Evolutionary conservation across 2,888 invertebrate species (phyloP).

Genomic region (Sminthurinus aureus): DNA sequence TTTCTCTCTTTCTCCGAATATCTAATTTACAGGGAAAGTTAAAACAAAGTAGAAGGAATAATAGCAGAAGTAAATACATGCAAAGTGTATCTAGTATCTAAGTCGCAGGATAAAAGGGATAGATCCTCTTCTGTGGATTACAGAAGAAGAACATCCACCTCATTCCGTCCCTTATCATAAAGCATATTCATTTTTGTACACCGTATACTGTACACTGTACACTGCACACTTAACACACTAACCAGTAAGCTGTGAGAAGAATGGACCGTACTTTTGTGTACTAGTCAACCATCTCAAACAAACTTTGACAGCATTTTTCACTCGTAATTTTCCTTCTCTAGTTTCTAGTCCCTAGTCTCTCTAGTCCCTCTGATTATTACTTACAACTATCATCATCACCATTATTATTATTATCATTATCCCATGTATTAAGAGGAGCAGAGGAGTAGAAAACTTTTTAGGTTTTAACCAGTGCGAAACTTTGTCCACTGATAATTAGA

Average conservation of each 20-base stretch:
- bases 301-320: conserved; percentile 14
- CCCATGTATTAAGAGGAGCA: background rate
- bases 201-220: no score
- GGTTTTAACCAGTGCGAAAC: no score
- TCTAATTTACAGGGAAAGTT: background rate
- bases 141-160: no score
- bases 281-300: background rate
- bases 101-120: background rate
- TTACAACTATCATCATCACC: background rate
- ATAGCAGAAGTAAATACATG: background rate
- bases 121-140: background rate
- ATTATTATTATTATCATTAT: background rate
- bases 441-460: no score
- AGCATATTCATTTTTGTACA: no score
- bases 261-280: no score
- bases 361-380: no score
- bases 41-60: background rate
- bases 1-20: background rate
- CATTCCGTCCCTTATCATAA: background rate
- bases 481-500: background rate
- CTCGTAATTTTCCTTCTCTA: background rate
- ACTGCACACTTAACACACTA: no score
- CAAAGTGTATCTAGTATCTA: background rate
- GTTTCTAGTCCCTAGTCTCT: no score
- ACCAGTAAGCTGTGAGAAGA: no score